Conservation (phyloP, 2,888 invertebrate species). For the Caenorhabditis sinica region DNA sequence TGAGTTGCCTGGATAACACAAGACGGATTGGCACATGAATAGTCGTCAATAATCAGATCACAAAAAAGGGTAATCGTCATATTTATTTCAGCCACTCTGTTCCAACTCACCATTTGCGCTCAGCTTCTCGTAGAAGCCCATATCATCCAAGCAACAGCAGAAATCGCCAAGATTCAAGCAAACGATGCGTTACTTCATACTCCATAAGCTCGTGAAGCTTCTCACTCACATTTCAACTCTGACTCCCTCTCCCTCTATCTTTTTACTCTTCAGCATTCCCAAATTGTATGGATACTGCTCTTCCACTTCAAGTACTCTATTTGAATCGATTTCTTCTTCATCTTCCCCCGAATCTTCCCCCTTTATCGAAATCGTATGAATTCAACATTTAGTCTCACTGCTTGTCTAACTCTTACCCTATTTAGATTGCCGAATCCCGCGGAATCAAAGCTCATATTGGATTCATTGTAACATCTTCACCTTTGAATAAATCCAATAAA, state of each 20-base stretch:
- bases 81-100: conserved; percentile 4
- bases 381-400: no score
- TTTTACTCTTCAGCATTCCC: no score
- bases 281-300: no score
- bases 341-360: no score
- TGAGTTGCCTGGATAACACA: not conserved
- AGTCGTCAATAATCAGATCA: not conserved
- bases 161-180: not conserved
- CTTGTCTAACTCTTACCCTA: not conserved
- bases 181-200: not conserved
- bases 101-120: conserved; percentile 2
- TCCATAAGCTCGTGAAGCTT: not conserved
- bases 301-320: not conserved
- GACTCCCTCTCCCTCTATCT: not conserved
- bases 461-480: no score
- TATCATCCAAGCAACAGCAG: not conserved
- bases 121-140: conserved; percentile 23
- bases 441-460: no score
- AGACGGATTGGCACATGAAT: not conserved
- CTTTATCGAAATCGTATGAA: no score
- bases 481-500: not conserved
- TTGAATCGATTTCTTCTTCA: not conserved
- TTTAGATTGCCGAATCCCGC: not conserved
- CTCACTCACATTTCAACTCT: not conserved
- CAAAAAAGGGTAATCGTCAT: no score